phyloP scores from a whole-genome alignment of 2,888 invertebrate genomes.

The Coleophora deauratella region DNA sequence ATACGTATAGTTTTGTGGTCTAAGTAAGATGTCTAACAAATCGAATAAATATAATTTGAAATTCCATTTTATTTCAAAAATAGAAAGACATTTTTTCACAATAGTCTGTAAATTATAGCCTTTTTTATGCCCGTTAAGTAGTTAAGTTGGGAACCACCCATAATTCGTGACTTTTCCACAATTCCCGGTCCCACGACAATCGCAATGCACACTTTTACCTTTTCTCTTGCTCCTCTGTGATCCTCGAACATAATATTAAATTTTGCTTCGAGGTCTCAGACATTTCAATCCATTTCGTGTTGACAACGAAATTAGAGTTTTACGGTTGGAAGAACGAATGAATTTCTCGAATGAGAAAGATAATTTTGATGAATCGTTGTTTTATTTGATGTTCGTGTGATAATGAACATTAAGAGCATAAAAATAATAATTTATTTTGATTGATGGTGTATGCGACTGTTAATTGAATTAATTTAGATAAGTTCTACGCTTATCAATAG shows the following conservation, averaged over 20 bases:
- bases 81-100: no score
- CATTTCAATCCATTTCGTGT: conserved; percentile 52
- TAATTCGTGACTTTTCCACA: conserved; percentile 63
- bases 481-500: no score
- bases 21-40: no score
- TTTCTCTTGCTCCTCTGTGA: conserved; percentile 27
- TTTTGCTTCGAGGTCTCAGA: conserved; percentile 47
- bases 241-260: conserved; percentile 58
- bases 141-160: conserved; percentile 1
- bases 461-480: no score
- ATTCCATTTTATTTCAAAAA: no score
- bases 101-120: no score
- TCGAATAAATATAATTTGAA: no score
- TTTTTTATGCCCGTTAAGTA: no score
- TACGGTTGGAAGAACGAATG: conserved; percentile 37
- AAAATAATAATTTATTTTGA: no score
- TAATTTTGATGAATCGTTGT: conserved; percentile 5
- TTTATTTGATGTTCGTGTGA: neutral
- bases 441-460: no score
- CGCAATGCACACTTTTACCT: conserved; percentile 30
- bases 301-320: conserved; percentile 53
- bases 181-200: conserved; percentile 60
- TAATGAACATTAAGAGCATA: neutral
- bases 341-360: conserved; percentile 22
- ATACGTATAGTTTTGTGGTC: no score